Evolutionary conservation across 1,140 invertebrate species (phyloP).

Genomic region (Ladona fulva): DNA sequence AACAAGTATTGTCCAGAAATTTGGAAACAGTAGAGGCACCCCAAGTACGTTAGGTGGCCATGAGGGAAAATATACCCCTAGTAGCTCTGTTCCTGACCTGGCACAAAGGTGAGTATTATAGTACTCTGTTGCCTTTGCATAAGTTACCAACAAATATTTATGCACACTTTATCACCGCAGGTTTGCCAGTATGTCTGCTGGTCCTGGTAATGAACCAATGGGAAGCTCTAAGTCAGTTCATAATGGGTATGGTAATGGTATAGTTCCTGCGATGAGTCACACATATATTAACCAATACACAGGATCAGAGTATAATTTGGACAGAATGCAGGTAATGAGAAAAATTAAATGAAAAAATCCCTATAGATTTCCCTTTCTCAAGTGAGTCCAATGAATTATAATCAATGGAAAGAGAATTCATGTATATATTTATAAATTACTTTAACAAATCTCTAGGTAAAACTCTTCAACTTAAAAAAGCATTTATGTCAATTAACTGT

Average conservation of each 20-base stretch:
- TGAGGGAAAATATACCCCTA: slow-evolving; percentile 71
- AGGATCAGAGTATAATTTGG: slow-evolving; percentile 45
- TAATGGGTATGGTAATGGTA: slow-evolving; percentile 33
- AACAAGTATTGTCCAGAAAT: slow-evolving; percentile 55
- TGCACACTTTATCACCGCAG: slow-evolving; percentile 34
- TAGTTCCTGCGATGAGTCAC: slow-evolving; percentile 41
- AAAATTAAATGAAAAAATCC: too few relatives aligned
- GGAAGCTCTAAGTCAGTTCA: slow-evolving; percentile 35
- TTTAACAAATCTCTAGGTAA: too few relatives aligned
- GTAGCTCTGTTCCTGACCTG: slow-evolving; percentile 64
- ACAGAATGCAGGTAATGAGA: slow-evolving; percentile 31
- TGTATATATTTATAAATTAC: too few relatives aligned
- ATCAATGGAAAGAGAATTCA: too few relatives aligned
- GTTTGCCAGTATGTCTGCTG: slow-evolving; percentile 58
- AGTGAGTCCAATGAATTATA: too few relatives aligned
- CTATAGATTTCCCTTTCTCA: too few relatives aligned
- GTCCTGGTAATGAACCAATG: slow-evolving; percentile 31
- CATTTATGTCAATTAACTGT: too few relatives aligned
- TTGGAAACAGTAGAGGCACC: slow-evolving; percentile 50
- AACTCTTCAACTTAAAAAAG: too few relatives aligned
- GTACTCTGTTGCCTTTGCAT: too few relatives aligned
- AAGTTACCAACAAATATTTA: not conserved
- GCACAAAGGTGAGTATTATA: slow-evolving; percentile 48
- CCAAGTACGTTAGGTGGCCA: slow-evolving; percentile 59
- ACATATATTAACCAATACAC: slow-evolving; percentile 51